Base-by-base conservation (phyloP, 1,140 invertebrate species). In the Ceratoteleas bidentatus region DNA sequence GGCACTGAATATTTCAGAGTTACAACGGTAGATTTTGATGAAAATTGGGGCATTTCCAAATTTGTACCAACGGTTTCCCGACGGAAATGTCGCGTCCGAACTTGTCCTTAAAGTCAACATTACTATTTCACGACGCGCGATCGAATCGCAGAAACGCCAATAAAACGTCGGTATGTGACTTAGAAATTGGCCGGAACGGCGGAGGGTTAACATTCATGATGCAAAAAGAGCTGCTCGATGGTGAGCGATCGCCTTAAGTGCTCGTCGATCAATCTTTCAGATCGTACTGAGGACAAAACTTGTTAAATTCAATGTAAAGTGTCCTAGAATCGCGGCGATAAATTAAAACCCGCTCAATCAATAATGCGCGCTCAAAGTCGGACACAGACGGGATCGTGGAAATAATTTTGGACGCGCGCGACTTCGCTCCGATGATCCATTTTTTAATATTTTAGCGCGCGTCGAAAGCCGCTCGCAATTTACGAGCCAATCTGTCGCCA, bases 311-410 rank as follows among this genome's bases (percentile, higher is more conserved):
- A 58, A 58, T 76, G 62, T 68, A 76, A 69, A 77, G 52, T 64
- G 52, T 50, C 60, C 16, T 33, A 45, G 24, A 64, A 70, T 45
- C 24, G 15, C 47, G 38, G 8, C 47, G 38, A 76, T 66, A 66
- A 75, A 75, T 66, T 76, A 76, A 68, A 76, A 76, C 15, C 16
- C 64, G 56, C 36, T 76, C 56, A 76, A 68, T 68, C 61, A 66
- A 75, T 66, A 73, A 73, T 64, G 54, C 33, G 14, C 11, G 0
- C 47, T 36, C 24, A 54, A 72, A 61, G 13, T 53, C 24, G 47
- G 8, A 69, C 54, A 15, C 40, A 66, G 40, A 64, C 34, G 43
- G 13, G 34, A 33, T 10, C 10, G 13, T 62, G 36, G 49, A 65
- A 53, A 65, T 53, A 52, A 62, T 52, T 62, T 50, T 14, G 47